These are phyloP conservation scores for Desmodus rotundus DNA, from an alignment of 2,113 vertebrate genomes.

Conservation along the genomic window DNA sequence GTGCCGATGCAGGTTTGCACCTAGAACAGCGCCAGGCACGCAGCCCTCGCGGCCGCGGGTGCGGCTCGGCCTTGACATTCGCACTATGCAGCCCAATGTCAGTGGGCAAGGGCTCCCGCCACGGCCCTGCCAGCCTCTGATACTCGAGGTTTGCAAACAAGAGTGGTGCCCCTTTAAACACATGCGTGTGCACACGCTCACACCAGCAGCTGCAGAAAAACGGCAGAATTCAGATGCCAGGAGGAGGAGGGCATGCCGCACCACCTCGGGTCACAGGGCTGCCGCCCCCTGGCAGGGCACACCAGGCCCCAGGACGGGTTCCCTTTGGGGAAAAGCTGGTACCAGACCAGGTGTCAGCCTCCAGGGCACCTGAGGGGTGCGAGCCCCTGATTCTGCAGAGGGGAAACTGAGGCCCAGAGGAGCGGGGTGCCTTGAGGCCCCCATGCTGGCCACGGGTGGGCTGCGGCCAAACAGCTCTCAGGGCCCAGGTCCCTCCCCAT, in stretches of 20 bases:
- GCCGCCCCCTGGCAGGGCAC: rapidly evolving
- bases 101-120: rapidly evolving
- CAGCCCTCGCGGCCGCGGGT: rapidly evolving
- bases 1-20: not conserved
- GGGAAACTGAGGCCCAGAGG: not conserved
- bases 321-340: no score
- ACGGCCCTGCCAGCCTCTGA: rapidly evolving
- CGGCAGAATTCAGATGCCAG: rapidly evolving
- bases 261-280: rapidly evolving
- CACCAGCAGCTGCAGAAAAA: not conserved
- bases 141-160: not conserved
- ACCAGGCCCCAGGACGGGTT: no score
- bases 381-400: not conserved
- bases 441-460: rapidly evolving
- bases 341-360: not conserved
- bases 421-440: not conserved
- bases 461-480: no score
- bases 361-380: not conserved
- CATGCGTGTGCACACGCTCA: rapidly evolving
- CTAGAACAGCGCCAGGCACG: not conserved
- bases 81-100: rapidly evolving
- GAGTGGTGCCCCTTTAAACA: not conserved
- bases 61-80: rapidly evolving
- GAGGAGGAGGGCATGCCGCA: rapidly evolving
- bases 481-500: not conserved